Evolutionary conservation across 2,888 invertebrate species (phyloP).

Genomic region (Frankliniella fusca): DNA sequence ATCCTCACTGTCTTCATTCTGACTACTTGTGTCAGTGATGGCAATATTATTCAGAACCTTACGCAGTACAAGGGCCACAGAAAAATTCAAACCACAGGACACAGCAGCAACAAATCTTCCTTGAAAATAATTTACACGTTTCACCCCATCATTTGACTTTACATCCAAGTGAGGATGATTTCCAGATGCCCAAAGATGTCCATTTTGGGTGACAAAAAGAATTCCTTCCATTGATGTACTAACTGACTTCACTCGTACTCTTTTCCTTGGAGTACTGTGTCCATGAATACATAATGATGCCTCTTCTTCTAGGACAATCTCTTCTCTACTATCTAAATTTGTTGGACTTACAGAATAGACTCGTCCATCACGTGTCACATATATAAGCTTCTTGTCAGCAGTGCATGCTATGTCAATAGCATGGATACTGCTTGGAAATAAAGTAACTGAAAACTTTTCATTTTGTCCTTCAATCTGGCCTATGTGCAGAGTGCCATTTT

Average conservation of each 20-base stretch:
- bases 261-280: conserved; percentile 58
- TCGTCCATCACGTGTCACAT: conserved; percentile 59
- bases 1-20: conserved; percentile 59
- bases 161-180: conserved; percentile 63
- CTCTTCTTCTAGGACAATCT: conserved; percentile 61
- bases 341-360: conserved; percentile 56
- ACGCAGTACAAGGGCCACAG: conserved; percentile 62
- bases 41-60: conserved; percentile 46
- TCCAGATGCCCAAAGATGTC: conserved; percentile 67
- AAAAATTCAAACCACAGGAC: conserved; percentile 72
- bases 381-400: conserved; percentile 54
- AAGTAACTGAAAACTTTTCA: conserved; percentile 30
- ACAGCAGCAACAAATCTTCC: conserved; percentile 64
- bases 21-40: conserved; percentile 53
- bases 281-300: conserved; percentile 63
- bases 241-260: conserved; percentile 60
- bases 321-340: conserved; percentile 55
- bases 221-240: conserved; percentile 60
- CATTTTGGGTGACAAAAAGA: conserved; percentile 61
- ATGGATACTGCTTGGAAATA: conserved; percentile 52
- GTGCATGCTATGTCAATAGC: conserved; percentile 62
- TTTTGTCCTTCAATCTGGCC: conserved; percentile 31
- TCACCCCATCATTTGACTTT: conserved; percentile 54
- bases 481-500: conserved; percentile 33
- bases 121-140: conserved; percentile 64